Base-by-base conservation (phyloP, 2,797 vertebrate species). In the Rhincodon typus region DNA sequence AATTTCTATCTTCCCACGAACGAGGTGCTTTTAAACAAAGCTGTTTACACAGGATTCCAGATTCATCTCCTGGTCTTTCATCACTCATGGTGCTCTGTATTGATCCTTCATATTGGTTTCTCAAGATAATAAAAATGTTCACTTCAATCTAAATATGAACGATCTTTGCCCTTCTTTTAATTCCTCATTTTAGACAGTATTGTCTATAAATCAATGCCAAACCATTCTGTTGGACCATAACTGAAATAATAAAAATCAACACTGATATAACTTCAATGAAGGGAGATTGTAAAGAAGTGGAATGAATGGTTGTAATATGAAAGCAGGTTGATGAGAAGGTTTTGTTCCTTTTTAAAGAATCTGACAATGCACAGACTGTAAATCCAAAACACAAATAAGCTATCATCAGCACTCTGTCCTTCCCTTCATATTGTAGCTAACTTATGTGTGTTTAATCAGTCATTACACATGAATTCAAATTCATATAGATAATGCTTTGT, bases 181-280 rank as follows among this genome's bases (percentile, higher is more conserved):
- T 93, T 23, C 17, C 66, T 23, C 2, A 38, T 69, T 69, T 69
- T 21, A 8, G 62, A 4, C n/a, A 93, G 62, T 93, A 4, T 67
- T 69, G 8, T 12, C 34, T 25, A 69, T 93, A 42, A 42, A 93
- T 93, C 90, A 69, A 21, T 38, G n/a, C 25, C 62, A 93, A 42
- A 38, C 38, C 34, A 42, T 67, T 93, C 8, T 69, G 3, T 42
- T n/a, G 25, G 62, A 69, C n/a, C 42, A 42, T 93, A 66, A 69
- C 90, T 67, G 90, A 93, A 93, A 93, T n/a, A 69, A 93, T 42
- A 57, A 67, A 93, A 42, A 93, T 69, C 42, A 42, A 69, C 67
- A n/a, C n/a, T 93, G 8, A 93, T 69, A 93, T 27, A 21, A 8
- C 62, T 69, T 93, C 90, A 67, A 17, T 91, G 30, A 91, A 34